Evolutionary conservation across 1,140 invertebrate genomes (phyloP).

Genomic region (Pentalonia nigronervosa): DNA sequence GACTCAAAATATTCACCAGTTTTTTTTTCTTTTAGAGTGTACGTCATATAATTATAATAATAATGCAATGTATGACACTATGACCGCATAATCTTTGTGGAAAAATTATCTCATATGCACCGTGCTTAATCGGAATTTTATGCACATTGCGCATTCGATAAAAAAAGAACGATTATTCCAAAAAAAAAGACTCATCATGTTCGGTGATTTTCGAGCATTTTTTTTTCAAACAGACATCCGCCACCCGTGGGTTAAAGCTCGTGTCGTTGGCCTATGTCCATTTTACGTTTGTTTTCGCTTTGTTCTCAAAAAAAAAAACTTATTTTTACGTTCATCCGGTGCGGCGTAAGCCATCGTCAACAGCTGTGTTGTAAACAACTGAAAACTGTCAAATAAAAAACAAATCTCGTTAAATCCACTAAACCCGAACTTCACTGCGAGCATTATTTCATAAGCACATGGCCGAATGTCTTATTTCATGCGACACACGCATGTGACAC

Average conservation of each 20-base stretch:
- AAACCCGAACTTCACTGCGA: neutral
- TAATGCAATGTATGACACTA: neutral
- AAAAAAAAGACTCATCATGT: neutral
- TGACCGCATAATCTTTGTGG: neutral
- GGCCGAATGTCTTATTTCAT: neutral
- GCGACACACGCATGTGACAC: neutral
- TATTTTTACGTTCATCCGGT: slow-evolving; percentile 22
- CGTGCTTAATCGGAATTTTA: neutral
- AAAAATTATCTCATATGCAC: neutral
- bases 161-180: neutral
- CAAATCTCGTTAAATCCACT: slow-evolving; percentile 43
- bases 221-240: neutral
- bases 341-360: neutral
- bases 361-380: slow-evolving; percentile 13
- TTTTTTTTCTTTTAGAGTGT: neutral
- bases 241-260: neutral
- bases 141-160: neutral
- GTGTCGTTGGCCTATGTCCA: neutral
- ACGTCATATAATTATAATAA: too few relatives aligned
- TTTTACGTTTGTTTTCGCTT: neutral
- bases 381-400: slow-evolving; percentile 28
- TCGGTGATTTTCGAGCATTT: neutral
- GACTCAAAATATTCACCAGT: neutral
- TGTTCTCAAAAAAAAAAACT: neutral
- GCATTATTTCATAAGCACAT: slow-evolving; percentile 8